These are phyloP conservation scores for Acrobeloides nanus DNA, from an alignment of 2,888 invertebrate species.

Conservation along the genomic window DNA sequence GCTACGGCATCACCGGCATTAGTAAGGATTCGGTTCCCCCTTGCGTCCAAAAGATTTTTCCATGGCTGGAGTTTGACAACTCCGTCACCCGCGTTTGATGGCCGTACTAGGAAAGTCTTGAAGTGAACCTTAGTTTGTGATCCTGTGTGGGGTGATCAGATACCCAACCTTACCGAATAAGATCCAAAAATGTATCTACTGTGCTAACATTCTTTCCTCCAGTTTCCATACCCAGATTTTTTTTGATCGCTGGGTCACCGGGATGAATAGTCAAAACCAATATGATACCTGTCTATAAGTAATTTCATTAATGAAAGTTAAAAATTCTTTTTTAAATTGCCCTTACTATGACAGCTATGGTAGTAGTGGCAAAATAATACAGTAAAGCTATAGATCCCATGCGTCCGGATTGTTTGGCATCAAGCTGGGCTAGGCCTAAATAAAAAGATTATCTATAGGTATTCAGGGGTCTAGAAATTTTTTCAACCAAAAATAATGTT, in stretches of 20 bases:
- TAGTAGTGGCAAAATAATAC: constrained; percentile 65
- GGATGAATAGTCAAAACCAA: constrained; percentile 65
- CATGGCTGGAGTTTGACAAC: too few relatives aligned
- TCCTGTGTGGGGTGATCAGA: too few relatives aligned
- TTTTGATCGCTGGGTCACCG: constrained; percentile 59
- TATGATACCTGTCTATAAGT: constrained; percentile 60
- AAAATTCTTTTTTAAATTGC: constrained; percentile 5
- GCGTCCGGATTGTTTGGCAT: constrained; percentile 63
- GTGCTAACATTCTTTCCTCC: constrained; percentile 50
- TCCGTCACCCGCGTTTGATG: too few relatives aligned
- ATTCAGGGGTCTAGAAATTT: constrained; percentile 3
- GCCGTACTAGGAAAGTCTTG: too few relatives aligned
- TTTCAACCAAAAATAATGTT: background rate
- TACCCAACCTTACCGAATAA: constrained; percentile 79
- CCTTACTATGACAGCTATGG: constrained; percentile 62
- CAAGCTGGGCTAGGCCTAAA: constrained; percentile 64
- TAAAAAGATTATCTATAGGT: constrained; percentile 17
- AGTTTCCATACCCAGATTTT: constrained; percentile 42
- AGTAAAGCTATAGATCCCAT: constrained; percentile 64
- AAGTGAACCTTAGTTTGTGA: too few relatives aligned
- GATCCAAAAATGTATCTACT: constrained; percentile 77
- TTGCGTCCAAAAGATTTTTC: too few relatives aligned
- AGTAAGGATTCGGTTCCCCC: too few relatives aligned
- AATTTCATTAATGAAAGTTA: background rate
- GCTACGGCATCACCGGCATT: too few relatives aligned